Evolutionary conservation across 2,888 invertebrate genomes (phyloP), one percentile per base, ranked within the genome.

Genomic region (Phaedon cochleariae): DNA sequence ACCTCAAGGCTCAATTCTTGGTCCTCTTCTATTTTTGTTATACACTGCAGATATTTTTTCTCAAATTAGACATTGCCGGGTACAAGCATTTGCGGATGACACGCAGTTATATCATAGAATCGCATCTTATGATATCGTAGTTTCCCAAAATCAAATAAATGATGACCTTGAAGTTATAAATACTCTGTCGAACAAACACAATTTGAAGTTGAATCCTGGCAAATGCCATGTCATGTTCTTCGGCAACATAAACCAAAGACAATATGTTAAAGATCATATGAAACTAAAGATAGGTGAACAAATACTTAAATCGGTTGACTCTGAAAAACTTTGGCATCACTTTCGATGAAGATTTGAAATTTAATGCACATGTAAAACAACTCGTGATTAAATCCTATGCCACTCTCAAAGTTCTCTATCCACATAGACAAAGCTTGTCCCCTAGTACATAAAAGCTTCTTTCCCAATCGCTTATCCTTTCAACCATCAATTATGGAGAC

Each of bases 101-200:
- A 48, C 26, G 26, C 26, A 26, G 6, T 48, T 20, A 48, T 48
- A 48, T 48, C 48, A 48, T 48, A 7, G 22, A 6, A 51, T 7
- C 15, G 10, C 22, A 51, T 22, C 51, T 12, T 22, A 51, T 51
- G 22, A 51, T 51, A 51, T 51, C 22, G 12, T 22, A 10, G 22
- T 22, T n/a, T 51, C 51, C 51, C 51, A 21, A 51, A 51, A 20
- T 3, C 21, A 51, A 51, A 51, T 21, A 51, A 51, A 51, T 51
- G 51, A 51, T 12, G 22, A 51, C 46, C 46, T 46, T 7, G 46
- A 46, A 46, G 2, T 46, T 15, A 46, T 46, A 18, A 46, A 46
- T 7, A 17, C 12, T 46, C 10, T 46, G 20, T 46, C 46, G 1
- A 17, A 17, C 18, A 46, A 46, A 46, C 46, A 46, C 46, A 46